Percentiles rank a stretch among this genome's conserved stretches.
phyloP scores from a whole-genome alignment of 2,113 vertebrate species.

The Neoarius graeffei region DNA sequence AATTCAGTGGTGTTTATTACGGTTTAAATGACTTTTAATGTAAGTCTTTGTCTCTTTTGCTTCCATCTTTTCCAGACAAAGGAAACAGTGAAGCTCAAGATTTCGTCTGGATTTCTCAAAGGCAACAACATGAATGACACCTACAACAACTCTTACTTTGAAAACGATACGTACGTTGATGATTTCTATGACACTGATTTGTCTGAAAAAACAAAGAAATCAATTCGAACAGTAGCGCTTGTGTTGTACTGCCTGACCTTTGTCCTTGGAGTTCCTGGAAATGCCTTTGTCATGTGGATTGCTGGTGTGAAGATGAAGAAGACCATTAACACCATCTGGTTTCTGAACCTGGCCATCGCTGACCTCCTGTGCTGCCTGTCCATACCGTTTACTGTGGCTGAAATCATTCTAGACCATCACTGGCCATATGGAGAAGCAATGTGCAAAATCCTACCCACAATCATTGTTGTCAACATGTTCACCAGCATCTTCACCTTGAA shows the following conservation, averaged over 20 bases:
- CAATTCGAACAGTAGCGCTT: slow-evolving; percentile 56
- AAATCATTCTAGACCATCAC: slow-evolving; percentile 61
- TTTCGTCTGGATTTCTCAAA: background rate
- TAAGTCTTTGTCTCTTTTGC: background rate
- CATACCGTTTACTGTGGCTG: slow-evolving; percentile 72
- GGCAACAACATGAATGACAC: background rate
- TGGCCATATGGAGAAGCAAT: slow-evolving; percentile 77
- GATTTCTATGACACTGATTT: background rate
- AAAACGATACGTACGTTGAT: accelerated
- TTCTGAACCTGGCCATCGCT: slow-evolving; percentile 78
- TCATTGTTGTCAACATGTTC: slow-evolving; percentile 80
- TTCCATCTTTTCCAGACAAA: background rate
- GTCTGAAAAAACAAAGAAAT: background rate
- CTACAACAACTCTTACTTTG: background rate
- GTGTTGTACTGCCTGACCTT: slow-evolving; percentile 65
- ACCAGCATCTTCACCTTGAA: slow-evolving; percentile 77
- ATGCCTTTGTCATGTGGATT: slow-evolving; percentile 80
- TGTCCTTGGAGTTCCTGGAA: slow-evolving; percentile 74
- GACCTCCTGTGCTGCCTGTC: slow-evolving; percentile 79
- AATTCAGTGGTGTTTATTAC: background rate
- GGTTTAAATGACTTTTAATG: background rate
- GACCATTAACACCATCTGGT: slow-evolving; percentile 78
- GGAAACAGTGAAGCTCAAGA: background rate
- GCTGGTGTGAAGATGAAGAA: slow-evolving; percentile 75
- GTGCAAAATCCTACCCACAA: slow-evolving; percentile 76